Conservation (phyloP, 2,113 vertebrate species). For the Ailuropoda melanoleuca region DNA sequence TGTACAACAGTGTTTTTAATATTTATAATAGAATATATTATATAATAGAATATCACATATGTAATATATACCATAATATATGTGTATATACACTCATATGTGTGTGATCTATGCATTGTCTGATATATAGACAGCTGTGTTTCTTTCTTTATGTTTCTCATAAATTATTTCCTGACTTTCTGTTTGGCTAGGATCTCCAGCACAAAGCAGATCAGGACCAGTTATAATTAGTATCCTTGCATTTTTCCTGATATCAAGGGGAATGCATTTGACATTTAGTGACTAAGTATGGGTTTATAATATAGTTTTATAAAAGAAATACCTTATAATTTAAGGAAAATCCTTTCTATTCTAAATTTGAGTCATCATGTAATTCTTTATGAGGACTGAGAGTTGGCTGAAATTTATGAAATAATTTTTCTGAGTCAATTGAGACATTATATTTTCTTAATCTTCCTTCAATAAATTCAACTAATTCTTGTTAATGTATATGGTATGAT, state of each 20-base stretch:
- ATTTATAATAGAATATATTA: neutral
- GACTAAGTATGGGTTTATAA: neutral
- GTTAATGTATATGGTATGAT: fast-evolving
- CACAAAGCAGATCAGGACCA: neutral
- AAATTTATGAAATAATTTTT: neutral
- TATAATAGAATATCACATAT: neutral
- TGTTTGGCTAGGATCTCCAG: neutral
- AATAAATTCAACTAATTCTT: neutral
- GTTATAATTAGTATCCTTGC: neutral
- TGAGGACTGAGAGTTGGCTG: neutral
- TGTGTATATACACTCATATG: fast-evolving
- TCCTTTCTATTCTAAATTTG: neutral
- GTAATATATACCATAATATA: too few species aligned
- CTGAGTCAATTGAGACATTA: neutral
- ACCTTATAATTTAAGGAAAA: neutral
- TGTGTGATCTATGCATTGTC: fast-evolving
- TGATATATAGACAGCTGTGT: neutral
- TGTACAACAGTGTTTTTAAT: neutral
- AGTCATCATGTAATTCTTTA: neutral
- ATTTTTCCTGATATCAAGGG: neutral
- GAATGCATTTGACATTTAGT: neutral
- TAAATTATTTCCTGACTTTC: neutral
- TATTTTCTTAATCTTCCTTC: neutral
- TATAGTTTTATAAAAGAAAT: neutral
- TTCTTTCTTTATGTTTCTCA: neutral